phyloP scores from a whole-genome alignment of 2,888 invertebrate species.

The Sphecodes monilicornis region DNA sequence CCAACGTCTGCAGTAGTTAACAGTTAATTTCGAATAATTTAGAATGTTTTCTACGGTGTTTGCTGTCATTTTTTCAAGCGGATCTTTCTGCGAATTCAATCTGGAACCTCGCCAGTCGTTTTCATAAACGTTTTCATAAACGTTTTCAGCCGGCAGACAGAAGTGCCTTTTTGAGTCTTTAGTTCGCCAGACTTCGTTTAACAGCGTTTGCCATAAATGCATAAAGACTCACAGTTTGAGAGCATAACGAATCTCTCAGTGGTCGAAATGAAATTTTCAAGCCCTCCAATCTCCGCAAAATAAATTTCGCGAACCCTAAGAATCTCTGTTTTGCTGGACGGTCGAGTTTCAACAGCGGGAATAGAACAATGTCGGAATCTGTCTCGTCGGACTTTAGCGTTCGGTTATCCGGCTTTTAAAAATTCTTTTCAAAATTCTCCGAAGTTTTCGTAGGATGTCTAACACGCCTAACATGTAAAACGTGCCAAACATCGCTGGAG shows the following conservation, averaged over 20 bases:
- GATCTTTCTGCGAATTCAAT: neutral
- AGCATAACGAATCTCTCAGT: neutral
- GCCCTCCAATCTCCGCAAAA: neutral
- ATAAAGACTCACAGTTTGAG: neutral
- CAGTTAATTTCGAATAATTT: neutral
- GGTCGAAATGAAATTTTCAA: neutral
- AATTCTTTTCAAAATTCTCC: neutral
- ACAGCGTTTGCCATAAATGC: neutral
- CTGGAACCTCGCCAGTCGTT: neutral
- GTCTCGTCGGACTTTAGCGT: neutral
- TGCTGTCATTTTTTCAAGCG: neutral
- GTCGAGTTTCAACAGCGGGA: neutral
- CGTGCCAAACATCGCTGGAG: neutral
- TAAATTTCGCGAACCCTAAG: neutral
- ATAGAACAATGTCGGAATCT: neutral
- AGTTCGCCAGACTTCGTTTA: neutral
- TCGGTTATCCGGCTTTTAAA: neutral
- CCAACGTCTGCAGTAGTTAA: neutral
- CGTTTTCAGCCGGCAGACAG: neutral
- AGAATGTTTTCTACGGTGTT: neutral
- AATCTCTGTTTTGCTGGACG: too few relatives aligned
- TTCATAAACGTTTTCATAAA: neutral
- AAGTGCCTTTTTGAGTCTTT: neutral
- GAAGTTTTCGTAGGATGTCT: neutral
- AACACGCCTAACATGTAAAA: neutral